Evolutionary conservation across 2,797 vertebrate genomes (phyloP).

Genomic region (Echiichthys vipera): DNA sequence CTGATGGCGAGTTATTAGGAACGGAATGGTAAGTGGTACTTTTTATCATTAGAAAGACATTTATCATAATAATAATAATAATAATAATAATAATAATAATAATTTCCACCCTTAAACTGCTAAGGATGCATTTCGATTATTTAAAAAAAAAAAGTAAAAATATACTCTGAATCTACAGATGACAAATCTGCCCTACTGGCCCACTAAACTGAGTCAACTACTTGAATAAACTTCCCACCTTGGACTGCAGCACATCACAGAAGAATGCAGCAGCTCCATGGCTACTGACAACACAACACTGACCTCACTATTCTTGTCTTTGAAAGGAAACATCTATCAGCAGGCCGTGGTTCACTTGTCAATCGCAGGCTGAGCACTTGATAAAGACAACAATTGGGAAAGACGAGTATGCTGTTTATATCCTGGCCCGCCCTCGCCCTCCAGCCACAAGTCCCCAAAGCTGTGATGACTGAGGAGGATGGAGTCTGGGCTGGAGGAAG

Average conservation of each 20-base stretch:
- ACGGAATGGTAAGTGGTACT: constrained; percentile 1
- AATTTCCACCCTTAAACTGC: not conserved
- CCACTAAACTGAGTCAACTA: constrained; percentile 16
- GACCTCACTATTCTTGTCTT: constrained; percentile 44
- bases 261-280: constrained; percentile 38
- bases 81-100: not conserved
- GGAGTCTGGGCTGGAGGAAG: constrained; percentile 71
- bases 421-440: constrained; percentile 47
- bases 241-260: constrained; percentile 16
- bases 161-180: not conserved
- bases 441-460: constrained; percentile 4
- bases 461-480: constrained; percentile 81
- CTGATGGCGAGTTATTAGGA: not conserved
- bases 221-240: constrained; percentile 29
- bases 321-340: constrained; percentile 80
- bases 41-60: constrained; percentile 4
- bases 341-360: constrained; percentile 49
- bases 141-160: not conserved
- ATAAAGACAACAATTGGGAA: constrained; percentile 79
- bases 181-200: not conserved
- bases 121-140: not conserved
- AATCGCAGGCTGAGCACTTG: constrained; percentile 65
- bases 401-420: constrained; percentile 67
- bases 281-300: constrained; percentile 40
- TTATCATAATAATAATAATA: not conserved